These are phyloP conservation scores for Sturnira hondurensis DNA, from an alignment of 2,113 vertebrate genomes.

Conservation along the genomic window DNA sequence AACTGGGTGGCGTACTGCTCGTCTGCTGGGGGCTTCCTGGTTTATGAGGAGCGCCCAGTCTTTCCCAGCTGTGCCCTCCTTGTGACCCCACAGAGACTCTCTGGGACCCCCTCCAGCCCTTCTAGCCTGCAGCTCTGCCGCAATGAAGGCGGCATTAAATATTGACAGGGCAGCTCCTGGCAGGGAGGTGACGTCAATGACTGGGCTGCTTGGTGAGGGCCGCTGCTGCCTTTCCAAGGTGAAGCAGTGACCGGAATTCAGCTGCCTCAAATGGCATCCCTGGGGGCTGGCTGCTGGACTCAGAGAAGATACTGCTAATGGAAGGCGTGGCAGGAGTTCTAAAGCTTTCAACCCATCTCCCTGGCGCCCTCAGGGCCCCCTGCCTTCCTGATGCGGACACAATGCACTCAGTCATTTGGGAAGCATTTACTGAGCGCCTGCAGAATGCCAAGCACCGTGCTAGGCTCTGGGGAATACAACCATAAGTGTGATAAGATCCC, in stretches of 20 bases:
- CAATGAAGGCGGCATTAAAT: slow-evolving; percentile 58
- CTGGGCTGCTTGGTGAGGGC: slow-evolving; percentile 5
- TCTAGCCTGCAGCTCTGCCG: not conserved
- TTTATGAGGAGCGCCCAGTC: not conserved
- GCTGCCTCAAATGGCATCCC: slow-evolving; percentile 22
- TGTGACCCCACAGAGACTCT: not conserved
- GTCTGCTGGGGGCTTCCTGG: not conserved
- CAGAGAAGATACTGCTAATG: slow-evolving; percentile 52
- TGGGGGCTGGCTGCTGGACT: not conserved
- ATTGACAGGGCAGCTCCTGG: slow-evolving; percentile 50
- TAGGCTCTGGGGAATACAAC: not conserved
- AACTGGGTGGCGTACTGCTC: not conserved
- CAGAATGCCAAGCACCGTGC: not conserved
- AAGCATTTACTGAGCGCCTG: not conserved
- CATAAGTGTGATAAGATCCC: not conserved
- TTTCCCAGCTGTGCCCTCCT: not conserved
- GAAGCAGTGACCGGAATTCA: slow-evolving; percentile 57
- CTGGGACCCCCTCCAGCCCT: not conserved
- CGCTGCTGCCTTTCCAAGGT: slow-evolving; percentile 41
- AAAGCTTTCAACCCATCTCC: not conserved
- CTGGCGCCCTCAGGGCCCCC: not conserved
- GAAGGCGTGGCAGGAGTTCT: slow-evolving; percentile 50
- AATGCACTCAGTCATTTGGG: not conserved
- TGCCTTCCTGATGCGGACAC: not conserved
- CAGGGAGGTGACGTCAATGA: not conserved